Evolutionary conservation across 2,888 invertebrate species (phyloP), one percentile per base, ranked within the genome.

Genomic region (Eudasyphora cyanicolor): DNA sequence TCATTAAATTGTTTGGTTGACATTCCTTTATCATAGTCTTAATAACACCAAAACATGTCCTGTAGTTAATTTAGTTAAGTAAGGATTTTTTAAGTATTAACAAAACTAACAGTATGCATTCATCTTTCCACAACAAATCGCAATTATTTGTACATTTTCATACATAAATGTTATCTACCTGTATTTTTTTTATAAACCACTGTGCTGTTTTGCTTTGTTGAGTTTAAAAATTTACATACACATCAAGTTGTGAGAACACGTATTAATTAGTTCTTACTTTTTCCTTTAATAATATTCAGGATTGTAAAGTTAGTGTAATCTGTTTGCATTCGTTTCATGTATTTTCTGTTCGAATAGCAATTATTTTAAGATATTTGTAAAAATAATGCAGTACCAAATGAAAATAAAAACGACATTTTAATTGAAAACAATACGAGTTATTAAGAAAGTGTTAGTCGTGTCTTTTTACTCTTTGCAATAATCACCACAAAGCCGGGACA

Each of bases 351-450:
- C 24, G 38, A 21, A 17, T 21, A 45, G n/a, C 32, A 17, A 42
- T 69, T 70, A 77, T 45, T 45, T 32, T 60, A 62, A 77, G 49
- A 29, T 32, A 60, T 71, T 51, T 78, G 60, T 78, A 62, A 54
- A 69, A 76, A 76, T 54, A 38, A 69, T 32, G 62, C 62, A 45
- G 14, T 67, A 67, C 32, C 27, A 42, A 69, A 67, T n/a, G n/a
- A 45, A 51, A 49, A 69, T 7, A 64, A 42, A 21, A 71, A 12
- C 19, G 27, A 62, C n/a, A 77, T 77, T 77, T 77, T 70, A 70
- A 70, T 60, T 19, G 35, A 12, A 24, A 76, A 64, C 32, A 62
- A 2, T 24, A 17, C 24, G 21, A 19, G 35, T 49, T 35, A 62
- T 76, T 67, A 67, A 35, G 19, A 49, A 49, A 17, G 19, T 32